Evolutionary conservation across 2,113 vertebrate species (phyloP).

Genomic region (Pachypanchax playfairii): DNA sequence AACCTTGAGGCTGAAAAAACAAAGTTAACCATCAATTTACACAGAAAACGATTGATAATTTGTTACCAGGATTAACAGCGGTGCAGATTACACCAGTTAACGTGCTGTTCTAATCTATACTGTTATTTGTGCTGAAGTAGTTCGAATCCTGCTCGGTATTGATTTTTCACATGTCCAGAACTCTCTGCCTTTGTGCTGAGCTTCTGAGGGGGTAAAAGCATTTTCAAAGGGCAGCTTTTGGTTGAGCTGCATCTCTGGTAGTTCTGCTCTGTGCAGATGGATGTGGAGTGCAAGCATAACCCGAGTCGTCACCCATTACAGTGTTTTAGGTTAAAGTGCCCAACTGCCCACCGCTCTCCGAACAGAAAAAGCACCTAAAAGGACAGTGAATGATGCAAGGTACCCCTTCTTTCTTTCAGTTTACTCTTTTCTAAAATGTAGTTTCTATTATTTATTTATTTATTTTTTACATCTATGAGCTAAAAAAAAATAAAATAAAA

Average conservation of each 20-base stretch:
- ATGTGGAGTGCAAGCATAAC: conserved; percentile 73
- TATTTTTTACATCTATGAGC: conserved; percentile 18
- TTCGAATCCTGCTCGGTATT: conserved; percentile 22
- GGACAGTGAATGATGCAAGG: conserved; percentile 35
- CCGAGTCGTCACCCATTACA: conserved; percentile 73
- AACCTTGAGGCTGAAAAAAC: not conserved
- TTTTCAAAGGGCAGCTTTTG: conserved; percentile 70
- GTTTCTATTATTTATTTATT: conserved; percentile 4
- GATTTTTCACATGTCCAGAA: conserved; percentile 54
- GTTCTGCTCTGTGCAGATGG: conserved; percentile 73
- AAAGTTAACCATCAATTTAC: not conserved
- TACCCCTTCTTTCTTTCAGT: not conserved
- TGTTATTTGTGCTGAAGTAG: conserved; percentile 9
- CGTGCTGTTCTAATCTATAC: conserved; percentile 5
- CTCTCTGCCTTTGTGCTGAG: conserved; percentile 37
- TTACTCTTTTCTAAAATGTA: not conserved
- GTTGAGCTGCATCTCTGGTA: conserved; percentile 46
- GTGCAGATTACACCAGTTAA: conserved; percentile 10
- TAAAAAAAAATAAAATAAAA: conserved; percentile 6
- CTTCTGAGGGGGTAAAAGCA: conserved; percentile 50
- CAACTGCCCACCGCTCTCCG: conserved; percentile 72
- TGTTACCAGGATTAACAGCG: not conserved
- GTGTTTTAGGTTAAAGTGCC: conserved; percentile 78
- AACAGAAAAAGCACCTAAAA: conserved; percentile 56
- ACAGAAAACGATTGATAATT: not conserved